Base-by-base conservation (phyloP, 2,113 vertebrate species). In the Forbesichthys agassizii region DNA sequence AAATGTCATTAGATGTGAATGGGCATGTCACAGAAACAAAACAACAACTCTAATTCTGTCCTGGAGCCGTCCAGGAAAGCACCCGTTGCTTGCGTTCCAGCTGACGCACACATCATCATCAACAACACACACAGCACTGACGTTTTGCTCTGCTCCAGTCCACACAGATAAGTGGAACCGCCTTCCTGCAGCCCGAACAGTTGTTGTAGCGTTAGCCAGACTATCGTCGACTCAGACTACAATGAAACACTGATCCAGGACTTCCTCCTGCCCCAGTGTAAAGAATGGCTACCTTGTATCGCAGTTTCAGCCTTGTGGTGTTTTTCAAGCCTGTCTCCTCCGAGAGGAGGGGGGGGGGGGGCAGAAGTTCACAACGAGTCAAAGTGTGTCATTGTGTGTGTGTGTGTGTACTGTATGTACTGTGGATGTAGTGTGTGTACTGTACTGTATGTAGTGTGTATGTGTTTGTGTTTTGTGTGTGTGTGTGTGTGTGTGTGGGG, bases 141-240 rank as follows among this genome's bases (percentile, higher is more conserved):
- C 53, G 7, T 49, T 48, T 74, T 58, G 20, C 20, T 27, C 57
- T 52, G 62, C 10, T 42, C 46, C 46, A 33, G n/a, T 48, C 57
- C 69, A 27, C 27, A 11, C 18, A 60, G 63, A 58, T 61, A 20
- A 33, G 61, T 61, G 69, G 65, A 65, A 66, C 12, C n/a, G 51
- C 48, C 7, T 73, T 80, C 48, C 36, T 8, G 9, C 33, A n/a
- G 33, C 53, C 9, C 56, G 64, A 55, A 10, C 20, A 66, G n/a
- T 54, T 66, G 20, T 66, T 66, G 64, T 54, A 66, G 11, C 42
- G 33, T 11, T 55, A 55, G 9, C 12, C 27, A 56, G 52, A 42
- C 49, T 12, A 14, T 20, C n/a, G 64, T 18, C 13, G 36, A 48
- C 13, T 42, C 54, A 48, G 42, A 56, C 16, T 47, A 66, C 53